Evolutionary conservation across 1,140 invertebrate species (phyloP).

Genomic region (Elymnias hypermnestra): DNA sequence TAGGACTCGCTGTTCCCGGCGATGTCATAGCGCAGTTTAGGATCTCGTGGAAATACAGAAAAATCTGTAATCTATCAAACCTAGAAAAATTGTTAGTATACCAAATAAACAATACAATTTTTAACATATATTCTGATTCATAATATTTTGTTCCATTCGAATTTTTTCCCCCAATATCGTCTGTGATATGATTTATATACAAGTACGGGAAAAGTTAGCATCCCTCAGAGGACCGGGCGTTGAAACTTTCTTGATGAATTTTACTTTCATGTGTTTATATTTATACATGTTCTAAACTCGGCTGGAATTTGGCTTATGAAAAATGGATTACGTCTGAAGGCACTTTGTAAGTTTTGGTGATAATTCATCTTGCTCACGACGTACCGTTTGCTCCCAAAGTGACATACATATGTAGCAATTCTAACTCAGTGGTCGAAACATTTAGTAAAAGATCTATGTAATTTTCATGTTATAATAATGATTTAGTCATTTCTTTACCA

Average conservation of each 20-base stretch:
- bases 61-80: no score
- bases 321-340: slow-evolving; percentile 15
- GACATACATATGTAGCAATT: background rate
- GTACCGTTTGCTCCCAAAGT: background rate
- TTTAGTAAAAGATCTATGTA: no score
- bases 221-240: background rate
- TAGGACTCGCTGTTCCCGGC: no score
- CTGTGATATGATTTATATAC: slow-evolving; percentile 2
- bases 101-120: no score
- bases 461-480: no score
- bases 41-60: no score
- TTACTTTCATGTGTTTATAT: slow-evolving; percentile 19
- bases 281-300: slow-evolving; percentile 18
- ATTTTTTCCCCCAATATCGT: background rate
- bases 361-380: background rate
- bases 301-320: slow-evolving; percentile 17
- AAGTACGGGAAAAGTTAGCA: background rate
- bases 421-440: background rate
- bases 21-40: no score
- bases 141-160: no score
- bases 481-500: no score
- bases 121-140: no score
- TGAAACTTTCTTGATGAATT: slow-evolving; percentile 20
- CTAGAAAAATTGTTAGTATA: no score
- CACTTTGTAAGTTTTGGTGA: slow-evolving; percentile 5